phyloP scores from a whole-genome alignment of 2,888 invertebrate genomes.

The Hydropsyche betteni region DNA sequence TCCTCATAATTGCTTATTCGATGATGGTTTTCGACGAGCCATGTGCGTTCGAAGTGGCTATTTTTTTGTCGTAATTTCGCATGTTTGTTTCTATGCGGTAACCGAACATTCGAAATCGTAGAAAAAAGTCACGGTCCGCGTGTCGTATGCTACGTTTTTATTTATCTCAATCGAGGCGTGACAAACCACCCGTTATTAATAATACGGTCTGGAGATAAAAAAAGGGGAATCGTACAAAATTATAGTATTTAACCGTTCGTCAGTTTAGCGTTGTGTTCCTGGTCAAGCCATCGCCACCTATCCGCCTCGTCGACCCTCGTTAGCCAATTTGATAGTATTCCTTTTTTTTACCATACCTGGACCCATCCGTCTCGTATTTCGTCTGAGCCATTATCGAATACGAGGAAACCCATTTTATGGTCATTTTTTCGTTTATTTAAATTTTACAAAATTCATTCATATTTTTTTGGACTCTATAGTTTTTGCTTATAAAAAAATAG shows the following conservation, averaged over 20 bases:
- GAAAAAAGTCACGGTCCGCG: too few relatives aligned
- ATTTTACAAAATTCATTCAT: too few relatives aligned
- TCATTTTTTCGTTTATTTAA: background rate
- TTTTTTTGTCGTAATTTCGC: too few relatives aligned
- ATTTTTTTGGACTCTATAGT: too few relatives aligned
- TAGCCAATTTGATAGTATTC: conserved; percentile 36
- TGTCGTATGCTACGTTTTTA: too few relatives aligned
- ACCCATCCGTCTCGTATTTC: conserved; percentile 18
- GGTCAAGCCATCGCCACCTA: conserved; percentile 42
- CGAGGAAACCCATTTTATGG: conserved; percentile 16
- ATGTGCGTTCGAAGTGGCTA: too few relatives aligned
- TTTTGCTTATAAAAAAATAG: too few relatives aligned
- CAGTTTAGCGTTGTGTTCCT: conserved; percentile 38
- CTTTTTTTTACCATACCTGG: conserved; percentile 6
- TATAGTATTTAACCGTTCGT: conserved; percentile 40
- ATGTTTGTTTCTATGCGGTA: too few relatives aligned
- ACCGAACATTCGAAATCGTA: too few relatives aligned
- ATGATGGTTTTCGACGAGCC: too few relatives aligned
- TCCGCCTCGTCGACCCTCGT: conserved; percentile 38
- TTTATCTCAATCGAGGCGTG: conserved; percentile 23
- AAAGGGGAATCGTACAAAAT: conserved; percentile 37
- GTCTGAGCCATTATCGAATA: conserved; percentile 12
- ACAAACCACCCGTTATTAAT: conserved; percentile 33
- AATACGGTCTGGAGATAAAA: conserved; percentile 8
- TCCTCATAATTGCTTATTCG: too few relatives aligned